phyloP scores from a whole-genome alignment of 2,113 vertebrate genomes.

The Carassius carassius region DNA sequence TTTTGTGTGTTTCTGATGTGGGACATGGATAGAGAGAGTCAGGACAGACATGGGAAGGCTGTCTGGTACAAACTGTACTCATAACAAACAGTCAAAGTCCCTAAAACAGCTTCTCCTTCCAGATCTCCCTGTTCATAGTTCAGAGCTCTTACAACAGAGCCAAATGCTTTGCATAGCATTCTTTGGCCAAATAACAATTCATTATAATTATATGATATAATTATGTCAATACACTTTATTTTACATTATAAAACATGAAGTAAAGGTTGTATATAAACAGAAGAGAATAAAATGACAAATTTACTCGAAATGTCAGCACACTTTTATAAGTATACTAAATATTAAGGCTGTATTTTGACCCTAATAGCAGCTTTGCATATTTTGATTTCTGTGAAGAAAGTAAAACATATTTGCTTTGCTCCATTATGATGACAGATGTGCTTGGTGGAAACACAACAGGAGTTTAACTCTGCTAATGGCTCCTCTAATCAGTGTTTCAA shows the following conservation, averaged over 20 bases:
- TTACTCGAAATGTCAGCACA: not conserved
- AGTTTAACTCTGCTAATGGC: constrained; percentile 19
- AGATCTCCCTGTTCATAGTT: not conserved
- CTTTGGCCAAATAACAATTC: not conserved
- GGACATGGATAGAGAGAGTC: not conserved
- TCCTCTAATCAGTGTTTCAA: constrained; percentile 16
- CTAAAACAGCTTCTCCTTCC: not conserved
- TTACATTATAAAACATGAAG: not conserved
- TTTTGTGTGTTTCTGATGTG: not conserved
- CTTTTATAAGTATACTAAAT: not conserved
- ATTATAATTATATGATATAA: not conserved
- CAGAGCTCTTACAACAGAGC: not conserved
- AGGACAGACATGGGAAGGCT: not conserved
- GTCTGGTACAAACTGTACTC: not conserved
- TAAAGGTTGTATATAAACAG: not conserved
- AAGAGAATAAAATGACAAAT: not conserved
- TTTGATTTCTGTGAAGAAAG: not conserved
- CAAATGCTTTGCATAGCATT: not conserved
- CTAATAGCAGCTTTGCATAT: not conserved
- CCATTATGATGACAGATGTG: constrained; percentile 3
- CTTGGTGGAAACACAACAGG: not conserved
- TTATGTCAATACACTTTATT: not conserved
- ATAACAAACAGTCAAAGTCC: constrained; percentile 13
- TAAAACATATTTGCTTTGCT: not conserved
- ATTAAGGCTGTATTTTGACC: not conserved